Base-by-base conservation (phyloP, 2,113 vertebrate species). In the Trogon surrucura region DNA sequence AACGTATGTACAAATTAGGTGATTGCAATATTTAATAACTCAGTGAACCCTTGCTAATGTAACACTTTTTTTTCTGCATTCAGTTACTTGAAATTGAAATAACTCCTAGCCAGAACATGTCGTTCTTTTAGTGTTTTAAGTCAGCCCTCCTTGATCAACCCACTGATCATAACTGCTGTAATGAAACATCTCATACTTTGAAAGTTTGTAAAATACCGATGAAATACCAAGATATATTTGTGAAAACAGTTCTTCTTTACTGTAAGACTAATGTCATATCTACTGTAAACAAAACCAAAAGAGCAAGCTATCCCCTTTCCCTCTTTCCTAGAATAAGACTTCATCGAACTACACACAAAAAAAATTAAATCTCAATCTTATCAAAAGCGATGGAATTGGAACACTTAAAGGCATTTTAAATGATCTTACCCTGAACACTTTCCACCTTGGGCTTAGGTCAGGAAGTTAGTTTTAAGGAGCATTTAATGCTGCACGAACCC, bases 381-480 rank as follows among this genome's bases (percentile, higher is more conserved):
- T 88, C 92, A 85, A 69, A 91, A 95, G 66, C 93, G 80, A 96
- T 91, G 64, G 94, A 97, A 89, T 38, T 71, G 34, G 66, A 96
- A 95, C 48, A 48, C 51, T 93, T 91, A 95, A 97, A 90, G 34
- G 60, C 80, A 89, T 71, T 94, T 97, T 74, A 96, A 97, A 97
- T 93, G 70, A 94, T 95, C 88, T 84, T 83, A 77, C 87, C 48
- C 60, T 66, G 44, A 78, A 75, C 44, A 94, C 15, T 93, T 91
- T 87, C 74, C 51, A 94, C 71, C 75, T 93, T 81, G 67, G 64
- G 58, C 80, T 89, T 83, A 91, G 96, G 53, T 65, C 94, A 97
- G 96, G 97, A 98, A 98, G 97, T 94, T 96, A 92, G 97, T 96
- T 97, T 89, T 58, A 93, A 94, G 70, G 96, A 93, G 45, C 85